A percentile compares a stretch with the other conserved stretches of the same genome.
Evolutionary conservation across 2,888 invertebrate species (phyloP).

Genomic region (Nemotelus nigrinus): DNA sequence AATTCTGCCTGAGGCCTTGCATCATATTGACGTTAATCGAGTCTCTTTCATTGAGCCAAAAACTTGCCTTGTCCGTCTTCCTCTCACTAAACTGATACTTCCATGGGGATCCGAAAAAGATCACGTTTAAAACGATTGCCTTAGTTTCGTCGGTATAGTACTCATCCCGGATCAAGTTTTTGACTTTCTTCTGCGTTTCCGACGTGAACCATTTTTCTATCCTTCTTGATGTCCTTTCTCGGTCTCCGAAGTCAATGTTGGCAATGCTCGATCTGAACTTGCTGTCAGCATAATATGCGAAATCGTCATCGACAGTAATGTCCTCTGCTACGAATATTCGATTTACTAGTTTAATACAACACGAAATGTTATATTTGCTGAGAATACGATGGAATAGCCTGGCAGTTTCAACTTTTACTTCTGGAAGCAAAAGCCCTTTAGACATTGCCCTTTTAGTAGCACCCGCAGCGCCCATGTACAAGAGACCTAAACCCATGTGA

Average conservation of each 20-base stretch:
- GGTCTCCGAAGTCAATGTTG: conserved; percentile 69
- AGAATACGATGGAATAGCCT: conserved; percentile 1
- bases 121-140: conserved; percentile 79
- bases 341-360: conserved; percentile 70
- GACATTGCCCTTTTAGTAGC: conserved; percentile 68
- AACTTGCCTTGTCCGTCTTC: conserved; percentile 70
- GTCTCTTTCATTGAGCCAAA: conserved; percentile 68
- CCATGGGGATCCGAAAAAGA: conserved; percentile 81
- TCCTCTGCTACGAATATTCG: conserved; percentile 72
- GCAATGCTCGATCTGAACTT: conserved; percentile 72
- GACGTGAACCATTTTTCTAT: conserved; percentile 83
- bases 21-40: conserved; percentile 75
- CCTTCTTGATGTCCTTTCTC: conserved; percentile 63
- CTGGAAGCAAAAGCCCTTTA: conserved; percentile 66
- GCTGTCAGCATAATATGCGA: conserved; percentile 68
- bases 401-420: conserved; percentile 25
- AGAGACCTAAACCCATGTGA: conserved; percentile 73
- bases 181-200: conserved; percentile 81
- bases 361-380: not conserved
- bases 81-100: conserved; percentile 64
- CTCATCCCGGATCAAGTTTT: conserved; percentile 71
- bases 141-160: conserved; percentile 69
- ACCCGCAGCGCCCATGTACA: conserved; percentile 74
- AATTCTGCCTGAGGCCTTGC: conserved; percentile 65
- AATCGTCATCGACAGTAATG: conserved; percentile 66